Evolutionary conservation across 2,797 vertebrate genomes (phyloP).

Genomic region (Syndactyla subalaris): DNA sequence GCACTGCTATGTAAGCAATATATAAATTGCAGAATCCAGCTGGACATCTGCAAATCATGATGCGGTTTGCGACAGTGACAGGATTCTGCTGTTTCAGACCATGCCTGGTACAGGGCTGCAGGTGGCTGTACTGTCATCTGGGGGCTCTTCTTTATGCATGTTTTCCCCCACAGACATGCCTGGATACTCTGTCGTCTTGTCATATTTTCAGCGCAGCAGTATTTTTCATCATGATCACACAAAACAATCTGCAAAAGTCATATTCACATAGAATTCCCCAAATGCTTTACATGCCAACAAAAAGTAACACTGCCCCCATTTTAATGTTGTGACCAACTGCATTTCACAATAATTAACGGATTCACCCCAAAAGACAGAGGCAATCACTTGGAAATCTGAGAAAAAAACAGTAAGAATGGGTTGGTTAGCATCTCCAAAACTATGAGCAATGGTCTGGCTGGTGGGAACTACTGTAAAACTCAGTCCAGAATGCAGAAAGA

Average conservation of each 20-base stretch:
- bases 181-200: background rate
- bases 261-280: background rate
- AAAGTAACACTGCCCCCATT: background rate
- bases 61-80: slow-evolving; percentile 25
- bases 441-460: background rate
- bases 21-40: slow-evolving; percentile 12
- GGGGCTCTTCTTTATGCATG: slow-evolving; percentile 14
- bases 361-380: background rate
- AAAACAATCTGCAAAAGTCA: background rate
- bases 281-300: background rate
- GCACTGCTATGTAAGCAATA: background rate
- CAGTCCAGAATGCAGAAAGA: background rate
- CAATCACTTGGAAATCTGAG: background rate
- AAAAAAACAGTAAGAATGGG: background rate
- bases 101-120: background rate
- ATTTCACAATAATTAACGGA: background rate
- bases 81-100: slow-evolving; percentile 16
- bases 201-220: background rate
- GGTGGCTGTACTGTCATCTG: background rate
- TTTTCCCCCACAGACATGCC: background rate
- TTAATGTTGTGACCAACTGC: background rate
- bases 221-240: background rate
- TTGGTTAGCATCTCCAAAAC: background rate
- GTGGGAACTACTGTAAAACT: background rate
- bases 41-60: slow-evolving; percentile 44